Conservation (phyloP, 2,797 vertebrate species). For the Cichlasoma orientale region DNA sequence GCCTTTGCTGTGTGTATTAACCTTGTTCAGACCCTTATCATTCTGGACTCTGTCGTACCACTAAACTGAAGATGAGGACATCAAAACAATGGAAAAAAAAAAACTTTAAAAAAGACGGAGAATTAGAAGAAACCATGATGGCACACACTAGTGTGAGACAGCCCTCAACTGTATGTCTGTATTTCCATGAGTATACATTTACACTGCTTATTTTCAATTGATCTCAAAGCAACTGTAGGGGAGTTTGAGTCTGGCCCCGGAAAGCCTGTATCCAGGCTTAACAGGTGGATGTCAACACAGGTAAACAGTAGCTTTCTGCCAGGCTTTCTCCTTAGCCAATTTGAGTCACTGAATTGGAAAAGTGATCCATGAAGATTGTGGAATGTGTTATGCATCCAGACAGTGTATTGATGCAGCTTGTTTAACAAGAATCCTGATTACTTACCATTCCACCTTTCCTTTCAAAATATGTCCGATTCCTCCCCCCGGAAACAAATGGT, state of each 20-base stretch:
- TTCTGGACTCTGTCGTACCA: neutral
- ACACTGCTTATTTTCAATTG: neutral
- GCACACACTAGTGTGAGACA: neutral
- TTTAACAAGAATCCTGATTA: neutral
- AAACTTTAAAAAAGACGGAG: rapidly evolving
- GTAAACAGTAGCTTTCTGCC: neutral
- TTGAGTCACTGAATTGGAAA: neutral
- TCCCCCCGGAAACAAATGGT: neutral
- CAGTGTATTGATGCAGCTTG: neutral
- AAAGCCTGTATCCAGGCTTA: neutral
- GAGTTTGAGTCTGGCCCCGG: neutral
- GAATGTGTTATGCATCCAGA: neutral
- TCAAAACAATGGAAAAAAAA: neutral
- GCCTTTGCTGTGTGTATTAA: neutral
- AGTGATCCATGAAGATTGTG: neutral
- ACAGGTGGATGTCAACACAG: neutral
- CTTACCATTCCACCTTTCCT: neutral
- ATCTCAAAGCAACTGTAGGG: neutral
- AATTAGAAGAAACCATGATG: neutral
- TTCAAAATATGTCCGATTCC: neutral
- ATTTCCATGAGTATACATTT: neutral
- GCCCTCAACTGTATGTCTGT: neutral
- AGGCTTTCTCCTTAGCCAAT: neutral
- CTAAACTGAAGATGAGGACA: neutral
- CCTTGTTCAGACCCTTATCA: constrained; percentile 3